Evolutionary conservation across 2,113 vertebrate species (phyloP), one percentile per base, ranked within the genome.

Genomic region (Trematocara nigrifrons): DNA sequence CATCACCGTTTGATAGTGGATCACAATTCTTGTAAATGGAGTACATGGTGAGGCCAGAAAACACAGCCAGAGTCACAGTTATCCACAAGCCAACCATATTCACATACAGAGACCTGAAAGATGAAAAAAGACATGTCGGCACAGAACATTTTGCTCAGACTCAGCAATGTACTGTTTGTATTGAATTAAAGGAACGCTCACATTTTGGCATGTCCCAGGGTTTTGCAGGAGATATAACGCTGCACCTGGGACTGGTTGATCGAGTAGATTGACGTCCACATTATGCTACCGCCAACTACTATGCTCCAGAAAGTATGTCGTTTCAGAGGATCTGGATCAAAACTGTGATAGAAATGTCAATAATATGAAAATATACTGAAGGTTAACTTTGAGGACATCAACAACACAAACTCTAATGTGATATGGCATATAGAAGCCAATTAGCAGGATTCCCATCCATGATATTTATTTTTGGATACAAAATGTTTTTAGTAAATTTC

Each of bases 161-260:
- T 22, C 40, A 42, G 2, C 5, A 15, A 12, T n/a, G 1, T 3
- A 6, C 5, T 12, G 6, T 66, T 35, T 16, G 12, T 5, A 38
- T n/a, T 31, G 20, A 35, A 3, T 3, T 9, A 56, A 33, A 80
- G 56, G 45, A 56, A 54, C 0, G 64, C 96, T 97, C 78, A 97
- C 96, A 96, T 91, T 74, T 96, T 97, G 54, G 97, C 97, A 6
- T 97, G 96, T 56, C 89, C 66, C 47, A 96, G 10, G 31, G 93
- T 96, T 91, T 92, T 95, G 90, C 97, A 97, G 76, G 97, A 95
- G 79, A 97, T 95, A 92, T 96, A 97, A 52, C 97, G 96, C 61
- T 97, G 97, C 86, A 97, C 96, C 88, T 97, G 96, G 61, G 97
- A 96, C 87, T 97, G 97, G 81, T 97, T 97, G 81, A 97, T 96